phyloP scores from a whole-genome alignment of 2,888 invertebrate species.

The Rhagophthalmus giganteus region DNA sequence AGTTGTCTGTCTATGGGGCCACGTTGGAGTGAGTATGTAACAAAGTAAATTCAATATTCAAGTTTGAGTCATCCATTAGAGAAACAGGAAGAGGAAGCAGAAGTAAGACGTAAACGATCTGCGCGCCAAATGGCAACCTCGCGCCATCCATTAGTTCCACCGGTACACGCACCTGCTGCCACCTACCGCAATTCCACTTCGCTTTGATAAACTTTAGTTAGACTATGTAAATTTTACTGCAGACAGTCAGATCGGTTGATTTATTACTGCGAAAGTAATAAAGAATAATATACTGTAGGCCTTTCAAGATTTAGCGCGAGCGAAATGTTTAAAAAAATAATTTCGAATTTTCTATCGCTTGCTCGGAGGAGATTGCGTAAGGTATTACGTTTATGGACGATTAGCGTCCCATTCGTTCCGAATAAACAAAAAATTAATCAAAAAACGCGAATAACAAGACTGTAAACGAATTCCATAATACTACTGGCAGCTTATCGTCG shows the following conservation, averaged over 20 bases:
- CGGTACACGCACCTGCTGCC: conserved; percentile 32
- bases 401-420: conserved; percentile 1
- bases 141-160: conserved; percentile 30
- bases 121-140: conserved; percentile 30
- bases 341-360: no score
- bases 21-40: conserved; percentile 15
- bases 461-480: conserved; percentile 17
- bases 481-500: conserved; percentile 7
- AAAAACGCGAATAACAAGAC: conserved; percentile 14
- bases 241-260: conserved; percentile 24
- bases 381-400: no score
- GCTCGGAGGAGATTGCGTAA: no score
- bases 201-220: conserved; percentile 32
- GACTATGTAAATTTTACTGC: conserved; percentile 31
- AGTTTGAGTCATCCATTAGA: conserved; percentile 32
- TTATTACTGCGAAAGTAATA: conserved; percentile 17
- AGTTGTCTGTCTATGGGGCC: conserved; percentile 14
- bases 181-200: conserved; percentile 30
- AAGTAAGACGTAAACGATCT: conserved; percentile 30
- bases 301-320: conserved; percentile 5
- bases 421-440: conserved; percentile 20
- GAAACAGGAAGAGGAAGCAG: conserved; percentile 30
- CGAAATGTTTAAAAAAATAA: neutral
- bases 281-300: conserved; percentile 7
- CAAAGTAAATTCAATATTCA: conserved; percentile 31